Conservation (phyloP, 1,140 invertebrate species). For the Drosophila carrolli region DNA sequence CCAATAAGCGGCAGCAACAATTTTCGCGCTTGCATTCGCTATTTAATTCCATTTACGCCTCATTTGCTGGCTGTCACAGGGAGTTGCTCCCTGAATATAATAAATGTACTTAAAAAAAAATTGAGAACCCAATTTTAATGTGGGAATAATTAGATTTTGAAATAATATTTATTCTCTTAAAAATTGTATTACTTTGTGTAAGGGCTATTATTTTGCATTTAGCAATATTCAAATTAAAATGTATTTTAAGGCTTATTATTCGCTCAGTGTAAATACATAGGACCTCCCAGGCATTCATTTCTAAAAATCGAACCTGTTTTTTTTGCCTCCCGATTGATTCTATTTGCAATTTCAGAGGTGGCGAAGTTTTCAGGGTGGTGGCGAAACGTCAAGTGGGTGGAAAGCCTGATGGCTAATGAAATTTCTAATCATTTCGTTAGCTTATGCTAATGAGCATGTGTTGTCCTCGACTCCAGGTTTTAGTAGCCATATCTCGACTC, state of each 20-base stretch:
- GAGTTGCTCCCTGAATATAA: not conserved
- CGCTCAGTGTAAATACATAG: conserved; percentile 1
- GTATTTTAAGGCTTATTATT: not conserved
- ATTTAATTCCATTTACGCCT: conserved; percentile 82
- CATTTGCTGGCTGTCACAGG: conserved; percentile 65
- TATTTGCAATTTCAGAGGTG: conserved; percentile 12
- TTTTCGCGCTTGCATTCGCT: conserved; percentile 79
- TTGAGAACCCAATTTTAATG: not conserved
- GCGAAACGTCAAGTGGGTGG: conserved; percentile 14
- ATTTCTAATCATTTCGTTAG: conserved; percentile 49
- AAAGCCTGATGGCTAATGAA: conserved; percentile 32
- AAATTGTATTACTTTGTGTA: too few species aligned
- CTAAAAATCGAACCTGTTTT: conserved; percentile 35
- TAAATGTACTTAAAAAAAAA: conserved; percentile 3
- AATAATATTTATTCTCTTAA: too few species aligned
- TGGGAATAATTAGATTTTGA: too few species aligned
- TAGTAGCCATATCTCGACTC: conserved; percentile 22
- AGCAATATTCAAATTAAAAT: not conserved
- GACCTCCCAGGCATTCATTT: not conserved
- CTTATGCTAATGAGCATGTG: conserved; percentile 65
- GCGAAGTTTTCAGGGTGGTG: conserved; percentile 10
- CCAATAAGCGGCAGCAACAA: conserved; percentile 70
- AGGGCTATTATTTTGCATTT: too few species aligned
- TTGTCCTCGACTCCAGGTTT: conserved; percentile 33
- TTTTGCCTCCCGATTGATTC: conserved; percentile 31